Evolutionary conservation across 2,888 invertebrate genomes (phyloP).

Genomic region (Tipula helvola): DNA sequence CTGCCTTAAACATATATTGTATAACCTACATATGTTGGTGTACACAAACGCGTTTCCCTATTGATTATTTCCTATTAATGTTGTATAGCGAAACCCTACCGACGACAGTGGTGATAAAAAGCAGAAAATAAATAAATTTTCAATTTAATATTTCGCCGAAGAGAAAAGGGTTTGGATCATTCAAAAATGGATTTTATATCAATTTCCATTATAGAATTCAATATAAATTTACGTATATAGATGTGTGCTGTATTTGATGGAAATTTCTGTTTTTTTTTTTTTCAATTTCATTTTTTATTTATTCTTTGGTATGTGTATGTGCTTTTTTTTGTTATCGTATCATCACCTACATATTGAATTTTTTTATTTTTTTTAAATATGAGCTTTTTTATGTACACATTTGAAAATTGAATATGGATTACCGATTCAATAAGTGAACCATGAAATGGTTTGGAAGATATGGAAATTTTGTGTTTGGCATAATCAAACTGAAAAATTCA

Average conservation of each 20-base stretch:
- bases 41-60: background rate
- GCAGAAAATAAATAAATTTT: background rate
- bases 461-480: background rate
- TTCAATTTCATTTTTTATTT: background rate
- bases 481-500: background rate
- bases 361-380: background rate
- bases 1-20: background rate
- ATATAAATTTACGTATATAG: background rate
- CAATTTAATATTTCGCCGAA: background rate
- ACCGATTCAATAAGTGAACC: background rate
- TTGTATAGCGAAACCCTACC: background rate
- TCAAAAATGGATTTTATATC: background rate
- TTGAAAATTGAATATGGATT: background rate
- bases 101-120: background rate
- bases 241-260: background rate
- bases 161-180: background rate
- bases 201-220: background rate
- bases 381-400: background rate
- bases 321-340: background rate
- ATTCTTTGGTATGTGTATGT: background rate
- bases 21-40: no score
- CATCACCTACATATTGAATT: background rate
- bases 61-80: no score
- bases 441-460: background rate
- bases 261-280: background rate